Base-by-base conservation (phyloP, 2,888 invertebrate genomes). In the Ephialtes manifestator region DNA sequence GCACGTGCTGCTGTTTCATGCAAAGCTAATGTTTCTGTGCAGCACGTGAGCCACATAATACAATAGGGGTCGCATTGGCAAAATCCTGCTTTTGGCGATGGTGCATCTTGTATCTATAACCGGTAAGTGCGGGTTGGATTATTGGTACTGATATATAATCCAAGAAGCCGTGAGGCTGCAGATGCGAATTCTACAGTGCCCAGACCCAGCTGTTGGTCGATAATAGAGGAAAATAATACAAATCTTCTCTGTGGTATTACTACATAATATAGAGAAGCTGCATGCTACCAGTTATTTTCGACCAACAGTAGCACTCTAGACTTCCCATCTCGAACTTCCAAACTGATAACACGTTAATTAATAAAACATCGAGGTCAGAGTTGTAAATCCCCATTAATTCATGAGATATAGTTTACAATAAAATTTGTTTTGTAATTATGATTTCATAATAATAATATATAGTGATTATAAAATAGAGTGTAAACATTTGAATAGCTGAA, bases 181-280 rank as follows among this genome's bases (percentile, higher is more conserved):
- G 78, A 60, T 48, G 51, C 5, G 63, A 72, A 74, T 72, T 72
- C 48, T 58, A 51, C 31, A 55, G 58, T 15, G 18, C 18, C 7
- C 55, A 67, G 76, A 58, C 53, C 72, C 81, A 84, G 80, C 76
- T 84, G 80, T 48, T 80, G 76, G 71, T 68, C 72, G 84, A 84
- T 84, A 84, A 81, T 84, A 67, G 71, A 67, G 18, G 81, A 67
- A 76, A 84, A 84, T 84, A 84, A 80, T 72, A 77, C 39, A 28
- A 55, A 55, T 55, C 55, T 55, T 20, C 55, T 20, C 53, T 7
- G 15, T 46, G n/a, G 5, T 51, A 51, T 5, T 51, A 51, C 8
- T 18, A 7, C 18, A 51, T n/a, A n/a, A 51, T 18, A 51, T 18
- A n/a, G n/a, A 18, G 20, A 72, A 15, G 35, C 39, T 53, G 70